Percentiles rank a stretch among this genome's conserved stretches.
These are phyloP conservation scores for Grammomys dolichurus DNA, from an alignment of 2,113 vertebrate species.

Conservation along the genomic window DNA sequence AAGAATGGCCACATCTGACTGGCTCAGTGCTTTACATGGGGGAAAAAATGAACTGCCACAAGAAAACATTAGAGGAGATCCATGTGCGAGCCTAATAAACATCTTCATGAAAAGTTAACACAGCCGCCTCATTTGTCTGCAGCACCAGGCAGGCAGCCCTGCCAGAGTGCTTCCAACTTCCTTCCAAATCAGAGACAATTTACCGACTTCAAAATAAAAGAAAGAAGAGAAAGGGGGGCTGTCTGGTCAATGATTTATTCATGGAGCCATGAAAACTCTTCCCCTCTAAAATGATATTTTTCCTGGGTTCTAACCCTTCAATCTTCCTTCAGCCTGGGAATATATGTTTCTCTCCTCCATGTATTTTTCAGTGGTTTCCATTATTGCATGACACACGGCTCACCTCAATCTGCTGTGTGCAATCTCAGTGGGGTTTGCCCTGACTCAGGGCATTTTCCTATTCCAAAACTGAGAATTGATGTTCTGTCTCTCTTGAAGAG, in stretches of 20 bases:
- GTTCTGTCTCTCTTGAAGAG: not conserved
- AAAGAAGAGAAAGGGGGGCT: conserved; percentile 19
- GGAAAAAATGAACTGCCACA: conserved; percentile 68
- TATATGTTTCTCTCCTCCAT: conserved; percentile 67
- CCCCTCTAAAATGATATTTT: conserved; percentile 75
- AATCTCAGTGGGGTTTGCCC: conserved; percentile 63
- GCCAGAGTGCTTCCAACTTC: conserved; percentile 5
- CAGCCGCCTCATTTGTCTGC: conserved; percentile 73
- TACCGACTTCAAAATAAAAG: conserved; percentile 72
- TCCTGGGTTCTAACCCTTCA: conserved; percentile 76
- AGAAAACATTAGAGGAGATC: conserved; percentile 69
- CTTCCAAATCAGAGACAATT: conserved; percentile 74
- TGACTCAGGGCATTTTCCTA: conserved; percentile 1
- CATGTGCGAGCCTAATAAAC: conserved; percentile 72
- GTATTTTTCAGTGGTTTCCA: conserved; percentile 75
- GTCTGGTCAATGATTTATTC: conserved; percentile 77
- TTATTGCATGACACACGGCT: conserved; percentile 68
- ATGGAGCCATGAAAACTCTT: conserved; percentile 67
- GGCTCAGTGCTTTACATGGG: conserved; percentile 52
- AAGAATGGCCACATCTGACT: conserved; percentile 42
- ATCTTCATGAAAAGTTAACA: conserved; percentile 83
- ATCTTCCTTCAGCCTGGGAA: conserved; percentile 68
- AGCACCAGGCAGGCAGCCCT: not conserved
- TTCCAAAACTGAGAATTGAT: conserved; percentile 31
- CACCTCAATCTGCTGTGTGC: conserved; percentile 60